phyloP scores from a whole-genome alignment of 2,888 invertebrate genomes.

The Phytoseiulus persimilis region DNA sequence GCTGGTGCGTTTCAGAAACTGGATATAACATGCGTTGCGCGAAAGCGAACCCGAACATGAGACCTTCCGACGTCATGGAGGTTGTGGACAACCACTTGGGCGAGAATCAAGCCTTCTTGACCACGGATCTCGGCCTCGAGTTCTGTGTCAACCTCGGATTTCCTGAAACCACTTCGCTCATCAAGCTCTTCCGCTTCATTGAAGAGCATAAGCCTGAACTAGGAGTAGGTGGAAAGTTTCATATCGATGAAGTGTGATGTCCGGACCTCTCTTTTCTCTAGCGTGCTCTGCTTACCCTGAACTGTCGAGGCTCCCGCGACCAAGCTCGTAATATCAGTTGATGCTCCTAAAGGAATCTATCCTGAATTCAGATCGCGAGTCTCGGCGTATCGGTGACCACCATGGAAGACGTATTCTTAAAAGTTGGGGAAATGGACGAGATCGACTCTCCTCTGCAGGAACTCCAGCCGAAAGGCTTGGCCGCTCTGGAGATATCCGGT shows the following conservation, averaged over 20 bases:
- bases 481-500: background rate
- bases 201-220: constrained; percentile 9
- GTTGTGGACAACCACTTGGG: background rate
- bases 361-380: constrained; percentile 11
- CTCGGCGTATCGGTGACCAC: constrained; percentile 1
- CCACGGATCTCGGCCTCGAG: constrained; percentile 23
- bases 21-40: constrained; percentile 31
- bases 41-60: background rate
- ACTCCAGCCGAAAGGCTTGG: background rate
- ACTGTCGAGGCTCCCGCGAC: too few relatives aligned
- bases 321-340: too few relatives aligned
- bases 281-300: too few relatives aligned
- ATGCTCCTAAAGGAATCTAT: too few relatives aligned
- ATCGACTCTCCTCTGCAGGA: background rate
- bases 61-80: background rate
- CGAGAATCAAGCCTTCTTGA: background rate
- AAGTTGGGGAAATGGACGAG: constrained; percentile 17
- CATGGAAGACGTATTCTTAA: constrained; percentile 23
- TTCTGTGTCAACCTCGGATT: constrained; percentile 23
- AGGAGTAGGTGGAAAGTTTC: background rate
- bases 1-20: too few relatives aligned
- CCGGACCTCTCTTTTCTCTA: too few relatives aligned
- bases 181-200: background rate
- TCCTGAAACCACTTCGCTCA: background rate
- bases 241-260: background rate